Conservation (phyloP, 2,888 invertebrate genomes). For the Xestoiulus laeticollis region DNA sequence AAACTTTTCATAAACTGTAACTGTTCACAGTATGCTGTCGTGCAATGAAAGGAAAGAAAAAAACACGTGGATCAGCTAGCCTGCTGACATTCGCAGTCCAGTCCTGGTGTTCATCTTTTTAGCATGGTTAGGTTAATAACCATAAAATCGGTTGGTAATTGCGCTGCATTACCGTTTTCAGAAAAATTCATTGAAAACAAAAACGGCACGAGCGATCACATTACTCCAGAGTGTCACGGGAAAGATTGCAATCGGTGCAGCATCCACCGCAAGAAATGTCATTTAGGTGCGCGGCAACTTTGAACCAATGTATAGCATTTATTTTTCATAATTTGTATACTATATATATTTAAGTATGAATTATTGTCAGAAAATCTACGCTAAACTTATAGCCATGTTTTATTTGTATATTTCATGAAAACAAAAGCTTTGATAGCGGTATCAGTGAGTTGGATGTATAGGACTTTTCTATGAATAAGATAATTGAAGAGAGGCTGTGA, state of each 20-base stretch:
- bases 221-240: background rate
- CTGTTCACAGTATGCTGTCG: background rate
- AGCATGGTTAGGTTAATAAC: background rate
- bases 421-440: conserved; percentile 9
- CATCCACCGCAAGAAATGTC: background rate
- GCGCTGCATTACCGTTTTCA: background rate
- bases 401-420: conserved; percentile 44
- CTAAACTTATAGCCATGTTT: conserved; percentile 39
- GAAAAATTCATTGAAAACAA: background rate
- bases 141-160: background rate
- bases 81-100: background rate
- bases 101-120: conserved; percentile 15
- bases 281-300: conserved; percentile 34
- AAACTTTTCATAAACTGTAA: background rate
- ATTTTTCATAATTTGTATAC: conserved; percentile 44
- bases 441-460: conserved; percentile 28
- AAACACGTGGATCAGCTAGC: background rate
- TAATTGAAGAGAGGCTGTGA: background rate
- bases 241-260: conserved; percentile 22
- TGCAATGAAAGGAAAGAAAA: conserved; percentile 1
- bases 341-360: conserved; percentile 44
- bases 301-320: conserved; percentile 36
- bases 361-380: conserved; percentile 19
- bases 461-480: conserved; percentile 14
- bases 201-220: background rate